Percentiles rank a stretch among this genome's conserved stretches.
phyloP scores from a whole-genome alignment of 2,113 vertebrate species.

The Dryoscopus gambensis region DNA sequence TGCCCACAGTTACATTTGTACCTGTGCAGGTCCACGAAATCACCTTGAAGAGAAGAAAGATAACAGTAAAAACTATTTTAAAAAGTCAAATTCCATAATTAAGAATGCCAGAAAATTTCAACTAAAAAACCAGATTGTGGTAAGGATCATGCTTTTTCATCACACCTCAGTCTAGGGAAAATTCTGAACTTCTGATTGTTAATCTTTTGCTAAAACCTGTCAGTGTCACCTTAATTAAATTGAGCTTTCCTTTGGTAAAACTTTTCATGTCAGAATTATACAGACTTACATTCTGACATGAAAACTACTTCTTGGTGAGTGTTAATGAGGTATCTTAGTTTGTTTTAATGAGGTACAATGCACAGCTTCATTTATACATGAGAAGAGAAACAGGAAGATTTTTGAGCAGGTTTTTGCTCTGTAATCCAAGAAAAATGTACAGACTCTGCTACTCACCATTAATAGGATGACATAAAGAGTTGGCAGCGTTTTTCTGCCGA shows the following conservation, averaged over 20 bases:
- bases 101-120: not conserved
- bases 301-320: slow-evolving; percentile 17
- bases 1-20: not conserved
- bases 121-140: not conserved
- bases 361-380: slow-evolving; percentile 21
- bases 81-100: not conserved
- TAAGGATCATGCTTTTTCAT: not conserved
- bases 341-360: slow-evolving; percentile 53
- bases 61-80: not conserved
- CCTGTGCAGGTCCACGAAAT: not conserved
- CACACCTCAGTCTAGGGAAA: not conserved
- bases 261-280: slow-evolving; percentile 10
- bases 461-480: slow-evolving; percentile 59
- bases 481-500: slow-evolving; percentile 57
- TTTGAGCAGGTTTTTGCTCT: slow-evolving; percentile 56
- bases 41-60: not conserved
- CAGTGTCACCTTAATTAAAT: slow-evolving; percentile 38
- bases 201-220: slow-evolving; percentile 31
- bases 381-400: slow-evolving; percentile 57
- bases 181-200: slow-evolving; percentile 26
- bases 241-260: not conserved
- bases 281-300: slow-evolving; percentile 24
- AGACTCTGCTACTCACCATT: slow-evolving; percentile 49
- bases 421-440: slow-evolving; percentile 61
- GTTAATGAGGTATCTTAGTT: slow-evolving; percentile 47